Evolutionary conservation across 2,888 invertebrate species (phyloP).

Genomic region (Melanophora roralis): DNA sequence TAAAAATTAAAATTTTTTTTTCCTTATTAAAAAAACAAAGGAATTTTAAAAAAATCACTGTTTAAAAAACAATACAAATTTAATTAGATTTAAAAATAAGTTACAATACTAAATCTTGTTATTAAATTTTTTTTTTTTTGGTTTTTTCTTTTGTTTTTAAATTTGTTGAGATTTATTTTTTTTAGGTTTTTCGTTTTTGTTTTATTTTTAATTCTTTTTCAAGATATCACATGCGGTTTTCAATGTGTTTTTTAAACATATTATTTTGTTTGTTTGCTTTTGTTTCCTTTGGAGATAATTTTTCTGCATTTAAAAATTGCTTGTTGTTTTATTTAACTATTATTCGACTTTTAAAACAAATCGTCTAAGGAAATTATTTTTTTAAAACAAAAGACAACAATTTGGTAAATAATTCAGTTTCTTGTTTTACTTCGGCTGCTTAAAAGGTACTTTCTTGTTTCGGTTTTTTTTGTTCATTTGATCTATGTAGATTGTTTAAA

Average conservation of each 20-base stretch:
- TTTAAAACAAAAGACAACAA: slow-evolving; percentile 57
- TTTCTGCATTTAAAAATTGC: slow-evolving; percentile 30
- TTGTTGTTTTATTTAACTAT: slow-evolving; percentile 37
- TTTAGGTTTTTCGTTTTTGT: not conserved
- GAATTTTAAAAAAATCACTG: slow-evolving; percentile 47
- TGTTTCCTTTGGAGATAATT: slow-evolving; percentile 41
- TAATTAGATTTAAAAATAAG: slow-evolving; percentile 16
- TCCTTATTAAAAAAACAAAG: not conserved
- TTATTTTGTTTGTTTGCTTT: slow-evolving; percentile 29
- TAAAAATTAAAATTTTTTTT: not conserved
- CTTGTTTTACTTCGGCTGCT: slow-evolving; percentile 40
- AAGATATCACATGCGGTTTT: slow-evolving; percentile 62
- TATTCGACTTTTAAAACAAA: slow-evolving; percentile 58
- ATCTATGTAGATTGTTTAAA: slow-evolving; percentile 63
- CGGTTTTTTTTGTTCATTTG: slow-evolving; percentile 20
- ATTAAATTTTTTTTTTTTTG: slow-evolving; percentile 9
- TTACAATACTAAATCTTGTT: slow-evolving; percentile 18
- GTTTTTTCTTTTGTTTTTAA: slow-evolving; percentile 25
- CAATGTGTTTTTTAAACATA: slow-evolving; percentile 50
- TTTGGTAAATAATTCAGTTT: slow-evolving; percentile 33
- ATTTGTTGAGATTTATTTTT: slow-evolving; percentile 28
- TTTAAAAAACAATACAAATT: slow-evolving; percentile 11
- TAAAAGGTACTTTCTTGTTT: slow-evolving; percentile 59
- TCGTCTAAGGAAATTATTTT: slow-evolving; percentile 36
- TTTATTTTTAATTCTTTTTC: slow-evolving; percentile 49